Percentiles rank a stretch among this genome's conserved stretches.
phyloP scores from a whole-genome alignment of 2,797 vertebrate genomes.

The Hydrocynus forskahlii region DNA sequence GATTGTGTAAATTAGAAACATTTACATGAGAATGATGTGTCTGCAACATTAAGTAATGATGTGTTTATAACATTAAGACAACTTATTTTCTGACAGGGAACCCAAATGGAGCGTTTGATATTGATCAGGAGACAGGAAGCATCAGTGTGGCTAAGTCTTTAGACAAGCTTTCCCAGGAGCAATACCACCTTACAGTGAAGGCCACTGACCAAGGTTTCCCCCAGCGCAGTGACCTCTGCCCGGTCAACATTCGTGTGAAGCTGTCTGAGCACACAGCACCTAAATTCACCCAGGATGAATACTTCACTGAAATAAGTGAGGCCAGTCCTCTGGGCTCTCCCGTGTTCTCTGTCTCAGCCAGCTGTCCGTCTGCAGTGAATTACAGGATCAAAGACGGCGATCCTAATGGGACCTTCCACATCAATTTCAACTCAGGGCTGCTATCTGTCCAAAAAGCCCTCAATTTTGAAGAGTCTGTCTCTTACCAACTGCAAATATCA shows the following conservation, averaged over 20 bases:
- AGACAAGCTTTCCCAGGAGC: constrained; percentile 75
- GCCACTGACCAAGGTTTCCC: constrained; percentile 91
- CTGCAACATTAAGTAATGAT: constrained; percentile 1
- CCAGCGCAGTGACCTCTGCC: constrained; percentile 83
- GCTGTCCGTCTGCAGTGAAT: constrained; percentile 83
- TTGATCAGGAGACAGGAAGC: constrained; percentile 82
- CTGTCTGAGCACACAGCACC: constrained; percentile 87
- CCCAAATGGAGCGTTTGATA: constrained; percentile 83
- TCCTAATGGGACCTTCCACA: constrained; percentile 81
- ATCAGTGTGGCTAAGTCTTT: constrained; percentile 82
- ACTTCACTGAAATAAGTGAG: constrained; percentile 91
- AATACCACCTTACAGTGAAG: constrained; percentile 86
- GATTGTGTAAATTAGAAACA: too few species aligned
- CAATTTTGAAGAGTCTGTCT: constrained; percentile 86
- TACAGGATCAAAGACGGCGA: constrained; percentile 90
- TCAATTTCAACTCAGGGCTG: constrained; percentile 88
- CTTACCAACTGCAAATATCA: constrained; percentile 85
- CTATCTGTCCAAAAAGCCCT: constrained; percentile 82
- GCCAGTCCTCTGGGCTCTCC: constrained; percentile 77
- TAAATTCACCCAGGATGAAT: constrained; percentile 83
- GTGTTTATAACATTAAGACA: constrained; percentile 25
- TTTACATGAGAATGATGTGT: not conserved
- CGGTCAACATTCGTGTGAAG: constrained; percentile 79
- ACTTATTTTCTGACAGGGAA: constrained; percentile 79
- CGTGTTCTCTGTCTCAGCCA: constrained; percentile 82